Evolutionary conservation across 2,888 invertebrate species (phyloP).

Genomic region (Cantharis nigra): DNA sequence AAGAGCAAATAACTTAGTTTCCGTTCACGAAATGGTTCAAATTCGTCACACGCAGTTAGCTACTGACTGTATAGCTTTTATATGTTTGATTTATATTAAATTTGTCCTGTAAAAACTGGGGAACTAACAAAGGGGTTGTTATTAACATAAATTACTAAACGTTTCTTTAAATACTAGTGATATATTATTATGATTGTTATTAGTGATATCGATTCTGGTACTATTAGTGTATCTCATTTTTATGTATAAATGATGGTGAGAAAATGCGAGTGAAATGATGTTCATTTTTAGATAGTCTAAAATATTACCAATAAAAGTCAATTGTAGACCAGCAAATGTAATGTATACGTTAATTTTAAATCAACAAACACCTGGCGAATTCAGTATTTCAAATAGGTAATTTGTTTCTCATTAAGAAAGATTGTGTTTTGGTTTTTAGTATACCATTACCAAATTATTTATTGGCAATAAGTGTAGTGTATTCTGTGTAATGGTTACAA

Average conservation of each 20-base stretch:
- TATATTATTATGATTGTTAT: slow-evolving; percentile 8
- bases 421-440: neutral
- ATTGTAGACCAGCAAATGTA: neutral
- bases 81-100: slow-evolving; percentile 27
- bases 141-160: slow-evolving; percentile 26
- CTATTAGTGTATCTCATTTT: neutral
- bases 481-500: neutral
- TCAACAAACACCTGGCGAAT: neutral
- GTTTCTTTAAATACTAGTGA: slow-evolving; percentile 20
- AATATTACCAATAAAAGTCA: neutral
- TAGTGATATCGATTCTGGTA: slow-evolving; percentile 4
- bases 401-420: neutral
- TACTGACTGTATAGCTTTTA: slow-evolving; percentile 21
- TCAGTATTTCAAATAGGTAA: neutral
- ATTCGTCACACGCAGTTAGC: slow-evolving; percentile 28
- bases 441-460: neutral
- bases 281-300: neutral
- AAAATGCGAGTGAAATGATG: neutral
- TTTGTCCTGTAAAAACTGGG: slow-evolving; percentile 15
- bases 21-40: slow-evolving; percentile 23
- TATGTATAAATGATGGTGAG: neutral
- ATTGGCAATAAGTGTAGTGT: neutral
- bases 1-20: slow-evolving; percentile 19
- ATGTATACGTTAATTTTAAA: neutral
- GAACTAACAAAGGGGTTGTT: slow-evolving; percentile 18